Conservation (phyloP, 2,888 invertebrate genomes). For the Tachina lurida region DNA sequence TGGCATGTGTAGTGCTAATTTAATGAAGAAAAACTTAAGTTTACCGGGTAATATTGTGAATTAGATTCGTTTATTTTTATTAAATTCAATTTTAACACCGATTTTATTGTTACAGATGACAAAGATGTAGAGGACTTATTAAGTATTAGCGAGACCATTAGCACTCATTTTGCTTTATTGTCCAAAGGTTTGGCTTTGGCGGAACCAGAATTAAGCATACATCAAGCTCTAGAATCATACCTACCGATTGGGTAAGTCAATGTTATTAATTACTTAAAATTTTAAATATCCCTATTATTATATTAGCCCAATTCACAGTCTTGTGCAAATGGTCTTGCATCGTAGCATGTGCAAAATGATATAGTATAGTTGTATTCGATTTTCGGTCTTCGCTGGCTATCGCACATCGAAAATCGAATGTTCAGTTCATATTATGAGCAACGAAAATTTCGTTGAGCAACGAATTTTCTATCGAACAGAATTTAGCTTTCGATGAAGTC, state of each 20-base stretch:
- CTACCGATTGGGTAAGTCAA: constrained; percentile 89
- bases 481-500: too few species aligned
- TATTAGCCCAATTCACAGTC: too few species aligned
- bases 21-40: constrained; percentile 91
- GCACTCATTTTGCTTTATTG: constrained; percentile 86
- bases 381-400: too few species aligned
- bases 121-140: constrained; percentile 89
- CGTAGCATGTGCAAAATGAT: too few species aligned
- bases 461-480: too few species aligned
- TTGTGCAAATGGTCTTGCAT: too few species aligned
- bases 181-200: constrained; percentile 95
- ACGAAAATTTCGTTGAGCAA: too few species aligned
- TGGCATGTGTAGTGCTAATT: constrained; percentile 94
- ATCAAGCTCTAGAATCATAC: constrained; percentile 95
- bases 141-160: constrained; percentile 86
- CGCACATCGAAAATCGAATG: too few species aligned
- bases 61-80: neutral
- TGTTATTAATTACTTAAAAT: neutral
- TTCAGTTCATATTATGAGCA: too few species aligned
- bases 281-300: neutral
- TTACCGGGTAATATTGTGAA: constrained; percentile 84
- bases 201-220: constrained; percentile 91
- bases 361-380: too few species aligned
- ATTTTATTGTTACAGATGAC: constrained; percentile 83
- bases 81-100: neutral